Base-by-base conservation (phyloP, 2,888 invertebrate species). In the Nemotelus pantherinus region DNA sequence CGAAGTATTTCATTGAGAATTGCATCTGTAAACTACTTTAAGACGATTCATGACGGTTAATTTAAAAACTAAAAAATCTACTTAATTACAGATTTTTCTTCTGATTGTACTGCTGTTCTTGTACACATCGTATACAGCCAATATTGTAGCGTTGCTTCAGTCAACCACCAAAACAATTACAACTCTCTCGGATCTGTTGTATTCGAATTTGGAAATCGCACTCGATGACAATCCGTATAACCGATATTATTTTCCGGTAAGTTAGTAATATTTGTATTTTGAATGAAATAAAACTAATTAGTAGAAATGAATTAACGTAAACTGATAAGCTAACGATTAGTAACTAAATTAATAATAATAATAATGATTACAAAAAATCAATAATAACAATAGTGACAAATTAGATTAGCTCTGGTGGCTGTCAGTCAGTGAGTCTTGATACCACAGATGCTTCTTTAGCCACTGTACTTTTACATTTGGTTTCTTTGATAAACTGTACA, bases 91-190 rank as follows among this genome's bases (percentile, higher is more conserved):
- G 3, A 86, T 93, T 1, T 88, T 92, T 47, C 86, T 92, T 0
- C 90, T 92, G 80, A 80, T 92, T 2, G 87, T 89, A 0, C 84
- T 90, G 9, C 89, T 91, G 78, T 89, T 90, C 78, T 84, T 93
- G 2, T 93, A 92, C 83, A 90, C 92, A 0, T 91, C 93, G 0
- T 93, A 92, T 83, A 91, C 92, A 0, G 93, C 93, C 0, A 92
- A 91, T 84, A 92, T 90, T 78, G 90, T 93, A 2, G 89, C 89
- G 2, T 84, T 93, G 6, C 87, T 93, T 2, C 90, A 92, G 79
- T 91, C 93, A 0, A 91, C 92, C 0, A 90, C 92, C 43, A 89
- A 90, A 4, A 90, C 90, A 7, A 90, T 93, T 3, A 88, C 89
- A 70, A 89, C 89, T 0, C 80, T 92, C 2, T 84, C 88, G 0